Percentiles rank a stretch among this genome's conserved stretches.
These are phyloP conservation scores for Aptenodytes forsteri DNA, from an alignment of 2,113 vertebrate species.

Conservation along the genomic window DNA sequence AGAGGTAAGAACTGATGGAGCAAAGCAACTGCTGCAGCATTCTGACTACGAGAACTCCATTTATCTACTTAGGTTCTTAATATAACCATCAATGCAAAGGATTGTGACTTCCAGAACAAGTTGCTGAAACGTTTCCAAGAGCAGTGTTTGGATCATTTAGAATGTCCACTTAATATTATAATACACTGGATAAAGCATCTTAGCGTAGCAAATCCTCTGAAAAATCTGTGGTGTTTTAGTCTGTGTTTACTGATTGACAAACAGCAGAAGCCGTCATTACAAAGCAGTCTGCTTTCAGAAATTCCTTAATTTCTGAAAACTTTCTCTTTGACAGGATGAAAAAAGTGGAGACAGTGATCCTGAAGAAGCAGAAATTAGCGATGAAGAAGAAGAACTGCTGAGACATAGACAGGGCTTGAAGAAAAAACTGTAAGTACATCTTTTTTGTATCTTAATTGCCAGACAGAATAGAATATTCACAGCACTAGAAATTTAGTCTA, in stretches of 20 bases:
- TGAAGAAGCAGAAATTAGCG: slow-evolving; percentile 33
- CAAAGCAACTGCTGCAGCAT: background rate
- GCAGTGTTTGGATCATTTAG: background rate
- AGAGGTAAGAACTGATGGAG: slow-evolving; percentile 70
- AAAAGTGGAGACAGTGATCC: slow-evolving; percentile 45
- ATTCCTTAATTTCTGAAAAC: background rate
- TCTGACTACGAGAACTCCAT: background rate
- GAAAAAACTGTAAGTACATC: slow-evolving; percentile 84
- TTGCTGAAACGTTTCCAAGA: background rate
- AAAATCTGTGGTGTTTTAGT: background rate
- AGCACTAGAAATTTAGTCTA: background rate
- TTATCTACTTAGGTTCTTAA: background rate
- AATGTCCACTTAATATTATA: background rate
- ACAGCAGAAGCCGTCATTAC: background rate
- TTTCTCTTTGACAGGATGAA: slow-evolving; percentile 52
- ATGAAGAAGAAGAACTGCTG: slow-evolving; percentile 83
- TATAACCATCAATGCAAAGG: background rate
- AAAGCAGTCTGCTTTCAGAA: background rate
- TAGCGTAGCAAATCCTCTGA: background rate
- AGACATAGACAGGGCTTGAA: slow-evolving; percentile 58
- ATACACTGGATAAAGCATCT: background rate
- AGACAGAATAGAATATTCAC: background rate
- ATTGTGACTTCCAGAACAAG: background rate
- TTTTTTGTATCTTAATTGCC: background rate
- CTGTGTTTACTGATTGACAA: background rate